Evolutionary conservation across 1,140 invertebrate genomes (phyloP).

Genomic region (Achatina immaculata): DNA sequence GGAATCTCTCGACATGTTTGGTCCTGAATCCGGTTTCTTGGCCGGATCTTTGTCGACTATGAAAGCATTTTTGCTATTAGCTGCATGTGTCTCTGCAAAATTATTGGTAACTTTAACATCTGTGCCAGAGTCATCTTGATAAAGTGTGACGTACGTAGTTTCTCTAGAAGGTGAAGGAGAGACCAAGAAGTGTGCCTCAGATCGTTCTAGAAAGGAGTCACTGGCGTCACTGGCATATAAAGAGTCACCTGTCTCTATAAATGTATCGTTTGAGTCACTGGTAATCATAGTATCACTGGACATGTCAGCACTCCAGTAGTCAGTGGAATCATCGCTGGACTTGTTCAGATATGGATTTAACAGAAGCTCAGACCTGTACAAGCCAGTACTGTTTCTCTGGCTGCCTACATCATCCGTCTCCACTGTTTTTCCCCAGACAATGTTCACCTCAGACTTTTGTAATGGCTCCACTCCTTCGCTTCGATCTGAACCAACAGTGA

Average conservation of each 20-base stretch:
- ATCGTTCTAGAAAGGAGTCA: background rate
- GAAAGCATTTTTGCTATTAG: background rate
- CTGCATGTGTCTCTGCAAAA: background rate
- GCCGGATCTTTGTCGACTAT: background rate
- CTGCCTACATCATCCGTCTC: slow-evolving; percentile 11
- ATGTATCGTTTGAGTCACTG: background rate
- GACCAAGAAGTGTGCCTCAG: background rate
- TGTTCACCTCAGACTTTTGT: slow-evolving; percentile 21
- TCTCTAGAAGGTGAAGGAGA: background rate
- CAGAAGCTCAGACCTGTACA: background rate
- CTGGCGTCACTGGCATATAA: slow-evolving; percentile 20
- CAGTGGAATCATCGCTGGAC: background rate
- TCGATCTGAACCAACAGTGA: background rate
- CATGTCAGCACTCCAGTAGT: slow-evolving; percentile 27
- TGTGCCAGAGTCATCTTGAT: background rate
- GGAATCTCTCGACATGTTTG: background rate
- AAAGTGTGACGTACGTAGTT: background rate
- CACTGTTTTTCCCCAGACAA: slow-evolving; percentile 33
- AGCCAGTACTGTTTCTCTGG: background rate
- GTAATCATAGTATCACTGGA: slow-evolving; percentile 17
- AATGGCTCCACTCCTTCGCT: background rate
- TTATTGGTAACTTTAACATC: background rate
- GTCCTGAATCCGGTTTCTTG: background rate
- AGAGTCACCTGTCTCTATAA: slow-evolving; percentile 19
- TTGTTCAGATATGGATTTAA: background rate